Base-by-base conservation (phyloP, 53 echinoderm and acorn worm species). In the Holothuria scabra region DNA sequence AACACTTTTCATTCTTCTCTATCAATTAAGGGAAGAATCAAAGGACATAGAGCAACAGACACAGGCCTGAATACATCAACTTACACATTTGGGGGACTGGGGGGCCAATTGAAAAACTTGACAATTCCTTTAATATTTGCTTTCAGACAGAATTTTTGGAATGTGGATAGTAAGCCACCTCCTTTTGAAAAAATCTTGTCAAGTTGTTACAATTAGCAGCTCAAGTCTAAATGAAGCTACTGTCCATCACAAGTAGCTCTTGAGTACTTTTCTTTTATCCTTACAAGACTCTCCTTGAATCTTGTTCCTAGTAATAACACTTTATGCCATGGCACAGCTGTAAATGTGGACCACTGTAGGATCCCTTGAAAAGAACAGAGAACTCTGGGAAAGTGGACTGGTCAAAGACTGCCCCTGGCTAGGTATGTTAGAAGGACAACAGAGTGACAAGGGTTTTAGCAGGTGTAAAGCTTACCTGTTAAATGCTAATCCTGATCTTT, bases 401-500 rank as follows among this genome's bases (percentile, higher is more conserved):
- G 68, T 10, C 18, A 68, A 31, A 35, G 12, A 35, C 68, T 20
- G 33, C 68, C 68, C 33, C 68, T 68, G 68, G 68, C 68, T 14
- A 64, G 30, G 64, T 64, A 28, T 30, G 30, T 30, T 64, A 26
- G 28, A n/a, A 30, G 30, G 64, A 64, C 64, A 64, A 68, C 20
- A 38, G 29, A 33, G 68, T 68, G 68, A 32, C 31, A 33, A 68
- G 31, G 33, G 68, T 28, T 68, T 68, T n/a, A 68, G 68, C 68
- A 68, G 68, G 68, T 68, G 68, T 38, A 68, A 68, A 68, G 68
- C 8, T 32, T 68, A 21, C 35, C 68, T 68, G 68, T 33, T 68
- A 68, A 68, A 31, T 35, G 68, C 68, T 68, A 68, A 68, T 68
- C 68, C 68, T 38, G 34, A n/a, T 33, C 68, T 38, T 19, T 68